Conservation (phyloP, 2,888 invertebrate genomes). For the Oligia strigilis region DNA sequence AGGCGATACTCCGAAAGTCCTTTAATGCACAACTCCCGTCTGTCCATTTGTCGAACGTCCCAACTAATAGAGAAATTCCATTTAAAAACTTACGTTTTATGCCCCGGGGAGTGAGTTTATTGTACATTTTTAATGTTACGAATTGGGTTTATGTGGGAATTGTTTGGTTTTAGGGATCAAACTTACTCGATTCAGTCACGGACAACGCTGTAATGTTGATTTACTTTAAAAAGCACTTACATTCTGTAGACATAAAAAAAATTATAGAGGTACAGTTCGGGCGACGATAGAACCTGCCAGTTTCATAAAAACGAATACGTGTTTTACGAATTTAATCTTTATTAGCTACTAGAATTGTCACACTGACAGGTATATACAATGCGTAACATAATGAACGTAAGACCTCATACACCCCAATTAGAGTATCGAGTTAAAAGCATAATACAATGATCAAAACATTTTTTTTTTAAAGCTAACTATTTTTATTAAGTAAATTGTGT, state of each 20-base stretch:
- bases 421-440: no score
- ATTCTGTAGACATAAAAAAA: background rate
- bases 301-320: background rate
- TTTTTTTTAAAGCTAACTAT: no score
- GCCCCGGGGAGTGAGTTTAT: constrained; percentile 63
- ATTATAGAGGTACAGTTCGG: background rate
- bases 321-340: background rate
- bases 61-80: constrained; percentile 81
- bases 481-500: no score
- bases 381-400: no score
- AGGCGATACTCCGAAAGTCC: constrained; percentile 76
- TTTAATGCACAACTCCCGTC: constrained; percentile 80
- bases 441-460: no score
- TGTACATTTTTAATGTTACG: constrained; percentile 68
- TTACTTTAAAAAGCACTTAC: constrained; percentile 14
- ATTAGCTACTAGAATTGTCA: background rate
- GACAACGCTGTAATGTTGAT: background rate
- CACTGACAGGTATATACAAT: background rate
- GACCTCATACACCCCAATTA: no score
- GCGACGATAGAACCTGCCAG: background rate
- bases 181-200: constrained; percentile 26
- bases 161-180: constrained; percentile 35
- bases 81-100: constrained; percentile 76
- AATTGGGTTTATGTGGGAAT: constrained; percentile 56
- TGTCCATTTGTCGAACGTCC: constrained; percentile 80